Evolutionary conservation across 2,113 vertebrate species (phyloP), one percentile per base, ranked within the genome.

Genomic region (Apodemus sylvaticus): DNA sequence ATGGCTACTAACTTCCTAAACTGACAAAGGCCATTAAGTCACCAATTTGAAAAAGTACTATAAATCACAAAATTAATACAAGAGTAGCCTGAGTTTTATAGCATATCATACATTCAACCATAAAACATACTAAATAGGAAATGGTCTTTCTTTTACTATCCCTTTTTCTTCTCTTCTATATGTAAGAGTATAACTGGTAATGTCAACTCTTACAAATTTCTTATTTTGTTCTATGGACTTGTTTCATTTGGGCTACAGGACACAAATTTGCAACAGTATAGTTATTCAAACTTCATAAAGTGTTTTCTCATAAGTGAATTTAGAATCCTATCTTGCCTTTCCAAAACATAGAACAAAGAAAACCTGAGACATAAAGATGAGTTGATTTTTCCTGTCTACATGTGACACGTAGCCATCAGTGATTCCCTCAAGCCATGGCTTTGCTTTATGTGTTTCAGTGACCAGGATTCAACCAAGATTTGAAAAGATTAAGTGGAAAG

Each of bases 151-250:
- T 96, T 91, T 39, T 39, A 85, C 39, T 91, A 13, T 19, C 66
- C 34, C 19, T 81, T 95, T 95, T 94, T 58, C 86, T 88, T 58
- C 45, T 7, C n/a, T n/a, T n/a, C n/a, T n/a, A n/a, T n/a, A n/a
- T n/a, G n/a, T n/a, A n/a, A n/a, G n/a, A 89, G 45, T 74, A 20
- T 77, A 64, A 55, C 17, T 71, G 53, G 29, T 96, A 70, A 91
- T 74, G n/a, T 89, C 68, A 91, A 86, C 17, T 60, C 13, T 70
- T 93, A 39, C 45, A 92, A 58, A 74, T 89, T 89, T 31, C 26
- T 64, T 48, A 1, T 86, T 93, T 94, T 94, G 58, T 42, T 45
- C 79, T 7, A 36, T 51, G 74, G 34, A 34, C 48, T 58, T 90
- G 3, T 92, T 90, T 73, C 45, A 58, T 55, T 31, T 81, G 19